Base-by-base conservation (phyloP, 30 jellyfish, hydroid and myxozoan species). In the Phacellophora camtschatica region DNA sequence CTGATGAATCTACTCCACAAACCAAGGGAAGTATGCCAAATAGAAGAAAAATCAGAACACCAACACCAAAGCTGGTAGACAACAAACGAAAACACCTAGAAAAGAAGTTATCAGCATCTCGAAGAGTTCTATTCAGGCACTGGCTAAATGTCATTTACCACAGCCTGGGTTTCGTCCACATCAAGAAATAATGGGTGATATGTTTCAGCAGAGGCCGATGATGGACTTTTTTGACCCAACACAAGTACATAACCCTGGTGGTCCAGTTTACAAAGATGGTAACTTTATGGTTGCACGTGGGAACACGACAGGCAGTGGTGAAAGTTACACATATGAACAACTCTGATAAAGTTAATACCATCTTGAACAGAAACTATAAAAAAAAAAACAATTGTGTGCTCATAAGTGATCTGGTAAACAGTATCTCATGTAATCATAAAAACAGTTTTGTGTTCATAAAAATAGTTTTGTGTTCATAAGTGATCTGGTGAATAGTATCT, bases 71-170 rank as follows among this genome's bases (percentile, higher is more conserved):
- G 28, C 82, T 39, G 6, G 35, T 43, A 23, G 86, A 81, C 85
- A 81, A 81, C 43, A 81, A 81, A 50, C 68, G 86, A 19, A 65
- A 53, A 48, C 92, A 66, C 55, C 71, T 64, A 36, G 92, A 82
- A 43, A 66, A 69, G 56, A 37, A 37, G 31, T 25, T 82, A 58
- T 68, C 94, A 28, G 66, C 74, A 4, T 76, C 86, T 29, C 94
- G 69, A 85, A 43, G 48, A 58, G 18, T 49, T 64, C 45, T 15
- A 64, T 84, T 36, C 78, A 74, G 28, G 54, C 78, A 39, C 13
- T 83, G 51, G 45, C 65, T 24, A 67, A 55, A 19, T 68, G 54
- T 71, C 89, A n/a, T 20, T 27, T 89, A 50, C 82, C 70, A 46
- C 89, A 72, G 77, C 57, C 56, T 63, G 29, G 18, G 77, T 27